phyloP scores from a whole-genome alignment of 2,888 invertebrate species.

The Lasioglossum villosulum region DNA sequence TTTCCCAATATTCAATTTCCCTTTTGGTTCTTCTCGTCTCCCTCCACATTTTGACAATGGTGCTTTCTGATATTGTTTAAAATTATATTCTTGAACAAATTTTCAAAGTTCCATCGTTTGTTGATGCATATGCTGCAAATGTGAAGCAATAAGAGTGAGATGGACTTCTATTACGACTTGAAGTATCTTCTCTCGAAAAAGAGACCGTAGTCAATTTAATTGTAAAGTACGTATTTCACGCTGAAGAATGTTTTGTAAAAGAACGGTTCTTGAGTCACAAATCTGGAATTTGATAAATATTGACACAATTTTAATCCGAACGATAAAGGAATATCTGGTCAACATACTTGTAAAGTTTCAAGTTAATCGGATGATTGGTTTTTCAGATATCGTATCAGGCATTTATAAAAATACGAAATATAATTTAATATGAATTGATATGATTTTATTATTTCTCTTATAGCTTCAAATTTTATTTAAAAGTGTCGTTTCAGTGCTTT shows the following conservation, averaged over 20 bases:
- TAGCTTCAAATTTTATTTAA: too few species aligned
- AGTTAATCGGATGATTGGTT: neutral
- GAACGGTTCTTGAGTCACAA: neutral
- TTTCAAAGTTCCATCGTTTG: too few species aligned
- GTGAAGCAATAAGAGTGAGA: too few species aligned
- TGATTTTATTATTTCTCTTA: neutral
- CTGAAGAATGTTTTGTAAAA: neutral
- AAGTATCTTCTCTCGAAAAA: neutral
- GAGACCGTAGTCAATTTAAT: too few species aligned
- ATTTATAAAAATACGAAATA: neutral
- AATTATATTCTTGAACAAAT: too few species aligned
- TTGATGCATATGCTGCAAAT: too few species aligned
- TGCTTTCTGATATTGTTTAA: too few species aligned
- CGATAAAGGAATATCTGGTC: neutral
- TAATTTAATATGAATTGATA: neutral
- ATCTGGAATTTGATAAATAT: neutral
- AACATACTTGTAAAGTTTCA: neutral
- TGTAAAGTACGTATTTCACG: too few species aligned
- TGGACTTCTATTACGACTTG: neutral
- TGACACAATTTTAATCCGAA: neutral
- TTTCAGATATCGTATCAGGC: neutral
- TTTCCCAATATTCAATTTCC: too few species aligned
- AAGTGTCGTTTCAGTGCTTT: neutral
- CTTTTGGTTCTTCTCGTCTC: too few species aligned
- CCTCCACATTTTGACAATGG: too few species aligned